Evolutionary conservation across 2,797 vertebrate species (phyloP), one percentile per base, ranked within the genome.

Genomic region (Champsocephalus esox): DNA sequence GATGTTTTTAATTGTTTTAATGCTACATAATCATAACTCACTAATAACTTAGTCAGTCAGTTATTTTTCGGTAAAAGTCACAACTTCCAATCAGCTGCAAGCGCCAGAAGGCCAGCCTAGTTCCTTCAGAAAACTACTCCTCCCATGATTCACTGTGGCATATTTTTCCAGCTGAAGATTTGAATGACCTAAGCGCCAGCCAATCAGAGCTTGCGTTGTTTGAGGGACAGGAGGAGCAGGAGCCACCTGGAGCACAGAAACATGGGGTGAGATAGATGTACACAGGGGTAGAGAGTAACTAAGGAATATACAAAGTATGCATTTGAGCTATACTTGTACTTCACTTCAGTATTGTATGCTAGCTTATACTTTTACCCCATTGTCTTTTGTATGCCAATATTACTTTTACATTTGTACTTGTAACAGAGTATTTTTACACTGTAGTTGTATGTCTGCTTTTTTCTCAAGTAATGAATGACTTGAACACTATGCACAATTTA

Each of bases 151-250:
- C 84, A 95, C 84, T 14, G 63, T 78, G 9, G 48, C 56, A 3
- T 80, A 89, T 0, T 48, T 84, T 24, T 96, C 94, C 62, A 97
- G 92, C 68, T 93, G 88, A 46, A 96, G 83, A 17, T 72, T 92
- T 0, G 94, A 86, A 14, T 92, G 85, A 2, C 80, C 46, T 0
- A 95, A 97, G 55, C 96, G 92, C 97, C 97, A 98, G 44, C 97
- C 97, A 41, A 98, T 95, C 72, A 97, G 87, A 3, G 93, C 96
- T 84, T 97, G 96, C 0, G 91, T 93, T 0, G 96, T 97, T 81
- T 87, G 82, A 0, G 97, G 97, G 11, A 98, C 57, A 0, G 94
- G 92, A 14, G 96, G 96, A 1, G 96, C 97, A 0, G 95, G 93
- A 1, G 82, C 63, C 21, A 96, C 93, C 97, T 87, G 60, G 28